Evolutionary conservation across 2,888 invertebrate species (phyloP), one percentile per base, ranked within the genome.

Genomic region (Neoaliturus tenellus): DNA sequence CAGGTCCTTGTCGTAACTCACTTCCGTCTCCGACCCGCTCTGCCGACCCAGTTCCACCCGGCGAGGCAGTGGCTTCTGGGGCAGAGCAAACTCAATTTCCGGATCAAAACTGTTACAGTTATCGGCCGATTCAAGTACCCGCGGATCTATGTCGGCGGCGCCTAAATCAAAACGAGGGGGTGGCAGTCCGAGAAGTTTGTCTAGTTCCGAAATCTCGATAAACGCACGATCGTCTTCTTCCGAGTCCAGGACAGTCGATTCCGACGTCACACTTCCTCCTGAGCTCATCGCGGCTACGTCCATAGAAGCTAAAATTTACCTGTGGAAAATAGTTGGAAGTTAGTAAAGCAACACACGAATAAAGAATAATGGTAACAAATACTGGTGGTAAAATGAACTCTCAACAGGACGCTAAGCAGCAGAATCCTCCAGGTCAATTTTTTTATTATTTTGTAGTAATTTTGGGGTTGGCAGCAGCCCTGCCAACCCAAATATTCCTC

Each of bases 111-210:
- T 78, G 51, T 44, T 51, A 25, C 28, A 23, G 28, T 44, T 78
- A 10, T 51, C 51, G n/a, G 78, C 78, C 31, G 69, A 69, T 6
- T 69, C 35, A 3, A 69, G n/a, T 3, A 31, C 33, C 4, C 69
- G 33, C 4, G 75, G 75, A n/a, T 78, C 78, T 0, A 55, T 48
- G 31, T 55, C 78, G 33, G 55, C 35, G 1, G 20, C 48, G 17
- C 55, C 35, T 35, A 55, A 14, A 23, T 55, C 55, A 20, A 78
- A 78, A 51, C 78, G 78, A 1, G 78, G 78, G 8, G 78, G 78
- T 6, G 78, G 78, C n/a, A 78, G 78, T 3, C 78, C 78, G 31
- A 78, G 55, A 0, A 78, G 78, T 33, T 33, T 51, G 78, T 78
- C 78, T 0, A 78, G 55, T 33, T 78, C 78, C 8, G 78, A 55